Conservation (phyloP, 2,113 vertebrate species). For the Apaloderma vittatum region DNA sequence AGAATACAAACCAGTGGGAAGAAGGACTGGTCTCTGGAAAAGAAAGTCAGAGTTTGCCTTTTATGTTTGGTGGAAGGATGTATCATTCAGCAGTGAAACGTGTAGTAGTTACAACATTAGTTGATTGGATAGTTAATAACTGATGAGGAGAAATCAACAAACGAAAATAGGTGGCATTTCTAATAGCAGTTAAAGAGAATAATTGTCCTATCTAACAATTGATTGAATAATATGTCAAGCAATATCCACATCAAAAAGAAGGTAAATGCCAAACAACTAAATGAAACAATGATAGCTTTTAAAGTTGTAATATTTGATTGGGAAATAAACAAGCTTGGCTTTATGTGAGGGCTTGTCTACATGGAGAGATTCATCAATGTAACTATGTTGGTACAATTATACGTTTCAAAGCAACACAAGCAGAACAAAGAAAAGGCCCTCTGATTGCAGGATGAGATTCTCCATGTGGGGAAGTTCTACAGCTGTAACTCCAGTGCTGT, state of each 20-base stretch:
- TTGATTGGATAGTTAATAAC: slow-evolving; percentile 31
- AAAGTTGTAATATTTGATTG: neutral
- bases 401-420: neutral
- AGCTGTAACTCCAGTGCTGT: neutral
- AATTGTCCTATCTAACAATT: slow-evolving; percentile 68
- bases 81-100: neutral
- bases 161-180: slow-evolving; percentile 63
- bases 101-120: neutral
- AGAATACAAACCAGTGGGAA: neutral
- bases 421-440: neutral
- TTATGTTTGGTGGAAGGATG: neutral
- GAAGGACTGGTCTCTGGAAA: neutral
- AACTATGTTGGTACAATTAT: neutral
- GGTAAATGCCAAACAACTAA: slow-evolving; percentile 45
- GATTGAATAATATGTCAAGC: slow-evolving; percentile 59
- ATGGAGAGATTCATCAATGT: neutral
- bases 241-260: slow-evolving; percentile 48
- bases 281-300: slow-evolving; percentile 38
- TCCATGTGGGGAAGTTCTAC: fast-evolving
- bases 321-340: neutral
- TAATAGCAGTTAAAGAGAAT: slow-evolving; percentile 55
- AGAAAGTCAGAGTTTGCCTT: neutral
- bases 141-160: slow-evolving; percentile 51
- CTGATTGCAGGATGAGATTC: neutral
- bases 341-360: neutral